These are phyloP conservation scores for Typhlichthys eigenmanni DNA, from an alignment of 2,797 vertebrate species.

Conservation along the genomic window DNA sequence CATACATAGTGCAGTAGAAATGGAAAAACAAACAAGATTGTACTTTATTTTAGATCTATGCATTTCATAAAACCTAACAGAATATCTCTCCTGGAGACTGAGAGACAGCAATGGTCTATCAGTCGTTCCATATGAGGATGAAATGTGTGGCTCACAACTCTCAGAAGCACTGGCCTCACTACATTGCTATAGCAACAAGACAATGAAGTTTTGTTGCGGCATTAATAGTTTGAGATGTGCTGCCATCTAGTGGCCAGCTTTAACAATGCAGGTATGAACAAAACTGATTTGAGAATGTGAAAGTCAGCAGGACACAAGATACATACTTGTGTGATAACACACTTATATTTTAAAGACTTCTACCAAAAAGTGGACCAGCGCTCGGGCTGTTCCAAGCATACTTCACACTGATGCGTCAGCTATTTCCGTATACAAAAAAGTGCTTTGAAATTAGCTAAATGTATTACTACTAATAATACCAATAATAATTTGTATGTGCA, in stretches of 20 bases:
- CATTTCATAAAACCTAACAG: slow-evolving; percentile 36
- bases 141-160: slow-evolving; percentile 32
- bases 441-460: too few relatives aligned
- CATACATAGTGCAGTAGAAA: slow-evolving; percentile 9
- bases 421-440: too few relatives aligned
- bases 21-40: slow-evolving; percentile 2
- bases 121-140: slow-evolving; percentile 58
- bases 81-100: slow-evolving; percentile 22
- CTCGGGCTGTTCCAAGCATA: too few relatives aligned
- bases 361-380: too few relatives aligned
- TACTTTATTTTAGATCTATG: slow-evolving; percentile 1
- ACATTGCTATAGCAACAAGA: slow-evolving; percentile 65
- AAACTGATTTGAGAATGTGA: background rate
- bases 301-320: too few relatives aligned
- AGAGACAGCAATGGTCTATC: slow-evolving; percentile 35
- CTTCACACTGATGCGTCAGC: too few relatives aligned
- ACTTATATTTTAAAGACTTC: too few relatives aligned
- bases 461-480: too few relatives aligned
- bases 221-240: slow-evolving; percentile 26
- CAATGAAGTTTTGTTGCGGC: slow-evolving; percentile 22
- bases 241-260: slow-evolving; percentile 62
- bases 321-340: too few relatives aligned
- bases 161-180: slow-evolving; percentile 49
- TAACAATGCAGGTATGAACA: slow-evolving; percentile 1
- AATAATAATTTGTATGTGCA: too few relatives aligned